Evolutionary conservation across 2,797 vertebrate genomes (phyloP).

Genomic region (Sebastes minor): DNA sequence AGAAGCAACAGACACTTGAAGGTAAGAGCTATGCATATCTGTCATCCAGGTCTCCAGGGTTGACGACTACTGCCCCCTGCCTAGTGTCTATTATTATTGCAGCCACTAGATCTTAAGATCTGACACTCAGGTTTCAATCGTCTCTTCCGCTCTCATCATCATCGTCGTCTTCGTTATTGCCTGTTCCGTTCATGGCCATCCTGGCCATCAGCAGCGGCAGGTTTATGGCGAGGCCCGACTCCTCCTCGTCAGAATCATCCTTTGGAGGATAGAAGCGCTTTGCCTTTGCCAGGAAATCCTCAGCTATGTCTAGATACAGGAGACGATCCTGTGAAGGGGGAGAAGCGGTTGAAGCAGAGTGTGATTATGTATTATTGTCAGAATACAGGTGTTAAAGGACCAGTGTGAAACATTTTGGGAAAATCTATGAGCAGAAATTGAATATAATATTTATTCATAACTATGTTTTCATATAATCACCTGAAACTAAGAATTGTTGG

Average conservation of each 20-base stretch:
- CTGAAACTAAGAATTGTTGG: too few relatives aligned
- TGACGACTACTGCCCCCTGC: conserved; percentile 68
- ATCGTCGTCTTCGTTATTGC: conserved; percentile 10
- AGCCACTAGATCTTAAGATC: conserved; percentile 24
- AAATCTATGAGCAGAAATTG: too few relatives aligned
- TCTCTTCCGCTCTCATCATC: conserved; percentile 56
- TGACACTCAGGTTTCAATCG: conserved; percentile 53
- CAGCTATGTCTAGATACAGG: conserved; percentile 84
- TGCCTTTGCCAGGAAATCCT: conserved; percentile 85
- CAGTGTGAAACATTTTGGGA: not conserved
- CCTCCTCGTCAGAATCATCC: conserved; percentile 75
- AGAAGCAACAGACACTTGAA: conserved; percentile 12
- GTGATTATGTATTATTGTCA: not conserved
- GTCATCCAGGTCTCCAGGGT: conserved; percentile 28
- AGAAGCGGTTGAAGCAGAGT: not conserved
- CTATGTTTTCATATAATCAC: too few relatives aligned
- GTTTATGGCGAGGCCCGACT: conserved; percentile 58
- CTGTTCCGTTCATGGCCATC: conserved; percentile 65
- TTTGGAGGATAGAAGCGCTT: conserved; percentile 83
- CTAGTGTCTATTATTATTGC: conserved; percentile 52
- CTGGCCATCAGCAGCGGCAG: conserved; percentile 82
- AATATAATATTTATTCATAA: too few relatives aligned
- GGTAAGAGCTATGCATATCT: not conserved
- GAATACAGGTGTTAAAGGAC: not conserved
- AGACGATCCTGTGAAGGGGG: conserved; percentile 81